Conservation (phyloP, 2,888 invertebrate genomes). For the Clostera curtula region DNA sequence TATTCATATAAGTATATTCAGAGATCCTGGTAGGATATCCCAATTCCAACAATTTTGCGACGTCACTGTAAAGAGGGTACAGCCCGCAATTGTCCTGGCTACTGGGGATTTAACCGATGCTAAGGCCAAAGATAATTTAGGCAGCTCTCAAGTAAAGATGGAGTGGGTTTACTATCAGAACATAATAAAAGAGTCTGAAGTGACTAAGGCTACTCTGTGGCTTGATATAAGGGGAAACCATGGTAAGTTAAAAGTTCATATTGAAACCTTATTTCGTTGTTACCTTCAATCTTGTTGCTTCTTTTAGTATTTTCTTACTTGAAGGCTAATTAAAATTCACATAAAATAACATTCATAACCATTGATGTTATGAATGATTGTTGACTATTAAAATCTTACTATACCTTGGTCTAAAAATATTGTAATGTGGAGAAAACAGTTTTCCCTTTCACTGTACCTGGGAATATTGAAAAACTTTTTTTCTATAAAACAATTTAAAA, state of each 20-base stretch:
- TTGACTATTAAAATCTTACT: too few relatives aligned
- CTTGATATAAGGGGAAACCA: slow-evolving; percentile 94
- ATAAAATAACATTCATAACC: background rate
- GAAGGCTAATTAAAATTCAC: background rate
- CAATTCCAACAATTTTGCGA: slow-evolving; percentile 88
- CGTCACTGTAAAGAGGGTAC: slow-evolving; percentile 80
- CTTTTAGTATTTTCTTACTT: slow-evolving; percentile 5
- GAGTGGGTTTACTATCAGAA: slow-evolving; percentile 89
- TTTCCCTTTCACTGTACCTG: too few relatives aligned
- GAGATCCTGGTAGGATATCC: slow-evolving; percentile 81
- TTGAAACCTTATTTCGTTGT: slow-evolving; percentile 6
- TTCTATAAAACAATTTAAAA: too few relatives aligned
- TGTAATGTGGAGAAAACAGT: too few relatives aligned
- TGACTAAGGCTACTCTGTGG: slow-evolving; percentile 84
- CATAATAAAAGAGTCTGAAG: slow-evolving; percentile 79
- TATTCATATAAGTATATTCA: slow-evolving; percentile 90
- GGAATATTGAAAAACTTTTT: too few relatives aligned
- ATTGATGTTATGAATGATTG: too few relatives aligned
- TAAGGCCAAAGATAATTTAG: slow-evolving; percentile 84
- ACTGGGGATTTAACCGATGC: slow-evolving; percentile 94
- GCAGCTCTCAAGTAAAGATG: slow-evolving; percentile 84
- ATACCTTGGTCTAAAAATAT: too few relatives aligned
- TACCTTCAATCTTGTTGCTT: slow-evolving; percentile 1
- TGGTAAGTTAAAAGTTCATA: slow-evolving; percentile 68
- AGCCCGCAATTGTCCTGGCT: slow-evolving; percentile 85